Conservation (phyloP, 2,113 vertebrate species). For the Nothoprocta pentlandii region DNA sequence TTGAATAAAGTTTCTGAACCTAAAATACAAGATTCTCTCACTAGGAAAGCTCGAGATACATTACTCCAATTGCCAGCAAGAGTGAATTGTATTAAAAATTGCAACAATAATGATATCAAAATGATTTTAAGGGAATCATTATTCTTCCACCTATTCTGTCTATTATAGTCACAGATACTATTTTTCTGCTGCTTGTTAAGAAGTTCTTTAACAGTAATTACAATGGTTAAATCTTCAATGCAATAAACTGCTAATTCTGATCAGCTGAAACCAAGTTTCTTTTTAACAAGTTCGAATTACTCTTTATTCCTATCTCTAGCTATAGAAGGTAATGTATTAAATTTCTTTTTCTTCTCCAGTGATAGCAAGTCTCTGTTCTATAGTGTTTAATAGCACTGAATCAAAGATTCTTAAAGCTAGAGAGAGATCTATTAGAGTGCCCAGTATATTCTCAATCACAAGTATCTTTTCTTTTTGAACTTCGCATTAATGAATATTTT, state of each 20-base stretch:
- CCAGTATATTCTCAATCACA: background rate
- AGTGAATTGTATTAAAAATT: constrained; percentile 7
- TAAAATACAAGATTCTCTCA: background rate
- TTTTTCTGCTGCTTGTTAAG: background rate
- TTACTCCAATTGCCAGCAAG: background rate
- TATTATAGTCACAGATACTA: background rate
- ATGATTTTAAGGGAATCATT: background rate
- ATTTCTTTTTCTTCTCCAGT: background rate
- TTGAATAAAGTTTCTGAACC: background rate
- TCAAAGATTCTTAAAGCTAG: background rate
- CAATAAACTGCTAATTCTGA: constrained; percentile 43
- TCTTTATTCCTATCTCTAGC: constrained; percentile 4
- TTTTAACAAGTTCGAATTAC: constrained; percentile 23
- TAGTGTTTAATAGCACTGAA: background rate
- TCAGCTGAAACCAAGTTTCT: background rate
- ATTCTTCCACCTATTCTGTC: background rate
- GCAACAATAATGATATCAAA: background rate
- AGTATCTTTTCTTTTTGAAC: background rate
- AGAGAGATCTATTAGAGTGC: background rate
- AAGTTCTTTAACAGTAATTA: background rate
- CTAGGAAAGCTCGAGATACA: background rate
- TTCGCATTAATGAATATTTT: background rate
- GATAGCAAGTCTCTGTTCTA: background rate
- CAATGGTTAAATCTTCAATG: background rate
- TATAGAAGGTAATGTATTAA: background rate